Conservation (phyloP, 1,140 invertebrate genomes). For the Leptonema lineaticorne region DNA sequence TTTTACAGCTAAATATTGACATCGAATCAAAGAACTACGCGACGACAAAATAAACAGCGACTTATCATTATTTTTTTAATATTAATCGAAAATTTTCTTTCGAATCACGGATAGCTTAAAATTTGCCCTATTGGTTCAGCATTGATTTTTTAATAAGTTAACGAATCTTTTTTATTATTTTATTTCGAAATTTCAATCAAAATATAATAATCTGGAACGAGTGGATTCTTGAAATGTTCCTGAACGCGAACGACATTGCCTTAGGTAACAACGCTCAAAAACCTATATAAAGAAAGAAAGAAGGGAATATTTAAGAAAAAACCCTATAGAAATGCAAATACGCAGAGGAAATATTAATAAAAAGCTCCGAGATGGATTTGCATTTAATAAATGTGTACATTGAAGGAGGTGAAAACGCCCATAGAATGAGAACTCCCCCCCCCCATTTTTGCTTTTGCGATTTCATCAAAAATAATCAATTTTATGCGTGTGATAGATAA, state of each 20-base stretch:
- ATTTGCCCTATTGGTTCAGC: no score
- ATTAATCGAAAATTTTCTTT: no score
- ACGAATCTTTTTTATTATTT: no score
- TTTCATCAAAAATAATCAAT: not conserved
- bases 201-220: not conserved
- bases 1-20: no score
- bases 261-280: not conserved
- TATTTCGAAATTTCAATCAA: no score
- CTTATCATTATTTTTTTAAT: no score
- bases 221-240: not conserved
- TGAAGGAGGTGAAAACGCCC: not conserved
- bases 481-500: no score
- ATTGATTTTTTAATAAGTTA: no score
- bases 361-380: constrained; percentile 11
- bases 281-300: not conserved
- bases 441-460: not conserved
- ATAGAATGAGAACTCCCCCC: not conserved
- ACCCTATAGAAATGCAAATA: constrained; percentile 16
- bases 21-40: no score
- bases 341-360: constrained; percentile 15
- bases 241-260: not conserved
- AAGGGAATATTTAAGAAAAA: not conserved
- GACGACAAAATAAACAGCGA: no score
- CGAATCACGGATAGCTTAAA: no score
- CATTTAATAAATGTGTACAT: constrained; percentile 17